Base-by-base conservation (phyloP, 2,888 invertebrate species). In the Hypomecis punctinalis region DNA sequence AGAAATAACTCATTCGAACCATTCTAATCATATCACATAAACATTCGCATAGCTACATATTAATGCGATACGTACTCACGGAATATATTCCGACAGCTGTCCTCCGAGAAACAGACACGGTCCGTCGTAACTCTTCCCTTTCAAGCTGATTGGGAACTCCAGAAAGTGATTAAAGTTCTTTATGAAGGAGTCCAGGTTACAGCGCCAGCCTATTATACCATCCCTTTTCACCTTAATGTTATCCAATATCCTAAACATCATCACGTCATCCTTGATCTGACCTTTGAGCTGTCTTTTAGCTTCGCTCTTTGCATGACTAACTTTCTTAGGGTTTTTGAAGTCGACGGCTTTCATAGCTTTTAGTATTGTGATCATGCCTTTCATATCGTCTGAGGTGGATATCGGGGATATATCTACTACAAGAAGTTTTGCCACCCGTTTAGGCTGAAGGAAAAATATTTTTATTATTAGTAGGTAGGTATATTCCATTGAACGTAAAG, bases 51-150 rank as follows among this genome's bases (percentile, higher is more conserved):
- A 23, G 1, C 23, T 23, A 23, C n/a, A 23, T 23, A 23, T 23
- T 23, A 23, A 3, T 23, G 23, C 3, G 23, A 35, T 45, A 59
- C 51, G 48, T 47, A 86, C 93, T 93, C 90, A 96, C 96, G 94
- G 94, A 71, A 98, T 93, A 82, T 95, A 97, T 76, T 96, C 95
- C 0, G 98, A 98, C 0, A 94, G 86, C n/a, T 93, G 95, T 37
- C 99, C 99, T 49, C 96, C 97, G 43, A 99, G 91, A 81, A 99
- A 98, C 13, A 97, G 82, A 0, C 97, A 95, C 0, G 96, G 96
- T 0, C 96, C 96, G 6, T 78, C 70, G 77, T 93, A 96, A 56
- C 70, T 71, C 57, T 83, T 84, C 6, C 63, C 73, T 54, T 72
- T 76, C 72, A 86, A 57, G 35, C 36, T 68, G 0, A 86, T 74